These are phyloP conservation scores for Mesaphorura yosii DNA, from an alignment of 1,140 invertebrate species.

Conservation along the genomic window DNA sequence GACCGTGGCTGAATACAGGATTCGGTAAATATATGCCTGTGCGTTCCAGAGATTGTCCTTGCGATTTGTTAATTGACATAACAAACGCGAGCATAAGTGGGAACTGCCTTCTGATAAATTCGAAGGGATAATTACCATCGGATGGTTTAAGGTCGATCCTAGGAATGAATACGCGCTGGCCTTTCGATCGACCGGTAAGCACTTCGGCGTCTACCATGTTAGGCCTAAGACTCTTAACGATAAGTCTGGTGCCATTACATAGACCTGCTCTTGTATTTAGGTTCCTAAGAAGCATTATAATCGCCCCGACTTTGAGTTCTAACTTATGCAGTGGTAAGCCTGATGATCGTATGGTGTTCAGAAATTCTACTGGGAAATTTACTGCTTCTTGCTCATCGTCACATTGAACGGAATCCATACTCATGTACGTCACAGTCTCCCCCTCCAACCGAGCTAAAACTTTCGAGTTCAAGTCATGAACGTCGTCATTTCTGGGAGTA, in stretches of 20 bases:
- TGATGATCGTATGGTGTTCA: slow-evolving; percentile 34
- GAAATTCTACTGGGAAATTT: slow-evolving; percentile 34
- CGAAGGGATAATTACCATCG: slow-evolving; percentile 34
- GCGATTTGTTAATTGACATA: slow-evolving; percentile 44
- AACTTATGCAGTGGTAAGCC: slow-evolving; percentile 37
- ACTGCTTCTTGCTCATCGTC: slow-evolving; percentile 22
- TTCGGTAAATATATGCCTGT: slow-evolving; percentile 33
- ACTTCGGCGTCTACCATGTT: slow-evolving; percentile 9
- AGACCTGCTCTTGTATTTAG: slow-evolving; percentile 32
- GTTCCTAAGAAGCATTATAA: slow-evolving; percentile 38
- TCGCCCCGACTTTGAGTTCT: slow-evolving; percentile 35
- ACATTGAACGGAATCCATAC: slow-evolving; percentile 26
- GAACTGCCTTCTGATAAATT: slow-evolving; percentile 40
- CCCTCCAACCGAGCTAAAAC: slow-evolving; percentile 18
- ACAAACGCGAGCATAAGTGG: slow-evolving; percentile 40
- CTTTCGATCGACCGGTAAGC: neutral
- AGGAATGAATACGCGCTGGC: slow-evolving; percentile 10
- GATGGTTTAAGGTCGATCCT: slow-evolving; percentile 18
- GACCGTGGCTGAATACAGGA: slow-evolving; percentile 35
- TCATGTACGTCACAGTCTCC: slow-evolving; percentile 8
- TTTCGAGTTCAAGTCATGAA: slow-evolving; percentile 23
- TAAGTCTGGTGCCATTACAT: slow-evolving; percentile 37
- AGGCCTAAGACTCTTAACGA: slow-evolving; percentile 12
- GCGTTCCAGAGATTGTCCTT: slow-evolving; percentile 37
- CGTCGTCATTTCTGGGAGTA: slow-evolving; percentile 31